Evolutionary conservation across 64 coral and sea anemone species (phyloP), one percentile per base, ranked within the genome.

Genomic region (Stylophora pistillata): DNA sequence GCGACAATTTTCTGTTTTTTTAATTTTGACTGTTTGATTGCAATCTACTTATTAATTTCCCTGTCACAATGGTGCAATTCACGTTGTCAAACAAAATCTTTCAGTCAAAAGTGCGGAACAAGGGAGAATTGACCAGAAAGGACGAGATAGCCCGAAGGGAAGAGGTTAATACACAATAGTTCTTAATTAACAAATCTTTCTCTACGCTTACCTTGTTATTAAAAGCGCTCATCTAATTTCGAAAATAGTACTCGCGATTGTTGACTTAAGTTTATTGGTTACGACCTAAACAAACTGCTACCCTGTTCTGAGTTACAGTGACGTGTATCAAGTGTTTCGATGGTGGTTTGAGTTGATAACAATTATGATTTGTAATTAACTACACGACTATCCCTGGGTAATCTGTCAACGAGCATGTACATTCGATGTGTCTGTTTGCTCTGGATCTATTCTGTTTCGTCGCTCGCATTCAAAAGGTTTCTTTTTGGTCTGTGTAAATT

Each of bases 321-420:
- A n/a, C 61, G 32, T 68, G 64, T 70, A 47, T 69, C 61, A 53
- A 69, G 4, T 21, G 6, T 4, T 69, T 53, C 33, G 80, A 13
- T 69, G 34, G 37, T 47, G 18, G 21, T 21, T 31, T 77, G 12
- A 47, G 77, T 76, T 73, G 62, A 69, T 76, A 60, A 86, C 80
- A 86, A 92, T 54, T 47, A 16, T 32, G 23, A 71, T 86, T 41
- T 78, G 78, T 61, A 92, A 92, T 92, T 92, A 92, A 86, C 82
- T 56, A 92, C 82, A n/a, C 54, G 78, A 85, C 74, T 70, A 92
- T 92, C 82, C 47, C 1, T 26, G 70, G 52, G 20, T 58, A 57
- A 58, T 14, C 61, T 83, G 80, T 68, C 80, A 83, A 26, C 13
- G 13, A 18, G 5, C 61, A 21, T 84, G 63, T 84, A 53, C 20